Conservation (phyloP, 2,113 vertebrate genomes). For the Pachypanchax playfairii region DNA sequence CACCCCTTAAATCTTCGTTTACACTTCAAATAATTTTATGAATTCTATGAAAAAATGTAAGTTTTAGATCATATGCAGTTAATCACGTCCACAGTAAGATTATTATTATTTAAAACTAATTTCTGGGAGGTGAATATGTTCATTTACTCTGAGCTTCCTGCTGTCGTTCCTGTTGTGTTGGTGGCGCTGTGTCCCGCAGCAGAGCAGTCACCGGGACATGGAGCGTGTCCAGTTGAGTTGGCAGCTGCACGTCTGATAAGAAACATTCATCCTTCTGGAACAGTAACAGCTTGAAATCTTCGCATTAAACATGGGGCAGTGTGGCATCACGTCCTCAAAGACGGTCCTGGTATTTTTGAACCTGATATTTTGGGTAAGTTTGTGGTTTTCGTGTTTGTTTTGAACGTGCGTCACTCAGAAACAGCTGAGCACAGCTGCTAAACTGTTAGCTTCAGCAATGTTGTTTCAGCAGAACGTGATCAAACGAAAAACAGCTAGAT, state of each 20-base stretch:
- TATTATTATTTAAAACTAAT: no score
- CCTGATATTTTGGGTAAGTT: slow-evolving; percentile 94
- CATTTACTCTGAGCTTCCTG: slow-evolving; percentile 3
- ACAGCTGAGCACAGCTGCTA: slow-evolving; percentile 28
- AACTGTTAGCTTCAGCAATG: slow-evolving; percentile 18
- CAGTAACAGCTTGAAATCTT: slow-evolving; percentile 50
- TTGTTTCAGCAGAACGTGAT: slow-evolving; percentile 13
- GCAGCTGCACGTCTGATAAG: slow-evolving; percentile 45
- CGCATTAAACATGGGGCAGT: slow-evolving; percentile 80
- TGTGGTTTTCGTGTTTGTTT: slow-evolving; percentile 10
- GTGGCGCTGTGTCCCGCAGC: slow-evolving; percentile 29
- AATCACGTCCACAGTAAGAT: no score
- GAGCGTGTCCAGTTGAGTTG: background rate
- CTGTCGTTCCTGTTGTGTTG: background rate
- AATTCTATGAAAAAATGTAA: no score
- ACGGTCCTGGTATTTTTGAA: slow-evolving; percentile 95
- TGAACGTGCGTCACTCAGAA: slow-evolving; percentile 38
- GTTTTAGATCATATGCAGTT: no score
- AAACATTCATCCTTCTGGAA: background rate
- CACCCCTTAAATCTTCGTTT: background rate
- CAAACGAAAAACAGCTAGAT: background rate
- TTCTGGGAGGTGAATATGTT: no score
- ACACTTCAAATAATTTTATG: no score
- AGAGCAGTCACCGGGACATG: slow-evolving; percentile 5
- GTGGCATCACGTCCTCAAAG: slow-evolving; percentile 93